phyloP scores from a whole-genome alignment of 2,888 invertebrate genomes.

The Chironomus riparius region DNA sequence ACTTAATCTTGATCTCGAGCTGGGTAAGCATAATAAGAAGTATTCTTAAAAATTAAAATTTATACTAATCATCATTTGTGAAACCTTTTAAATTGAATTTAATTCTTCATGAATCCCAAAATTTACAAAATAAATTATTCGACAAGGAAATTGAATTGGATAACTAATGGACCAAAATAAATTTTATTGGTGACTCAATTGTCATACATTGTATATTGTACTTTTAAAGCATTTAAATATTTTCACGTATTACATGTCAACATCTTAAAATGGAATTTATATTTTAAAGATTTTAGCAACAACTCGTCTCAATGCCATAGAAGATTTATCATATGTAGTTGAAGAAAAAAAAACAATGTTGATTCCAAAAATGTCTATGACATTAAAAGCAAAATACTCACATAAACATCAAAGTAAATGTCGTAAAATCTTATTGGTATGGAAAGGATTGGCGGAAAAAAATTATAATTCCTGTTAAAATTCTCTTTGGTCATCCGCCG shows the following conservation, averaged over 20 bases:
- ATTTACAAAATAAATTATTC: too few relatives aligned
- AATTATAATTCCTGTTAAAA: neutral
- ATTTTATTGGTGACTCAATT: neutral
- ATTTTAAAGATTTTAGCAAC: neutral
- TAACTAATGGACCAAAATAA: neutral
- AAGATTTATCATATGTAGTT: too few relatives aligned
- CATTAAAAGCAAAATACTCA: neutral
- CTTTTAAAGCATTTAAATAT: neutral
- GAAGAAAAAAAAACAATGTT: constrained; percentile 22
- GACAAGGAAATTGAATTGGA: neutral
- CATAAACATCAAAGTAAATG: neutral
- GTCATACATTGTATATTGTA: neutral
- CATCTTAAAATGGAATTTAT: neutral
- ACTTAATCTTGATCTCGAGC: too few relatives aligned
- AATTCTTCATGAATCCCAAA: too few relatives aligned
- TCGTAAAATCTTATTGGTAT: neutral
- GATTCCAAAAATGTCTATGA: neutral
- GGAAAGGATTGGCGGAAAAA: constrained; percentile 12
- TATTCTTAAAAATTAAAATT: too few relatives aligned
- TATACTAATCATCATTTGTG: too few relatives aligned
- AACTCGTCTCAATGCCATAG: too few relatives aligned
- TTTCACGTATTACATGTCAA: constrained; percentile 1
- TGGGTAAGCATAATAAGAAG: too few relatives aligned
- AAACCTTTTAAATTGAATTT: too few relatives aligned
- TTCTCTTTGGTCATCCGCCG: neutral